Percentiles rank a stretch among this genome's conserved stretches.
Evolutionary conservation across 2,797 vertebrate genomes (phyloP).

Genomic region (Alectoris magna): DNA sequence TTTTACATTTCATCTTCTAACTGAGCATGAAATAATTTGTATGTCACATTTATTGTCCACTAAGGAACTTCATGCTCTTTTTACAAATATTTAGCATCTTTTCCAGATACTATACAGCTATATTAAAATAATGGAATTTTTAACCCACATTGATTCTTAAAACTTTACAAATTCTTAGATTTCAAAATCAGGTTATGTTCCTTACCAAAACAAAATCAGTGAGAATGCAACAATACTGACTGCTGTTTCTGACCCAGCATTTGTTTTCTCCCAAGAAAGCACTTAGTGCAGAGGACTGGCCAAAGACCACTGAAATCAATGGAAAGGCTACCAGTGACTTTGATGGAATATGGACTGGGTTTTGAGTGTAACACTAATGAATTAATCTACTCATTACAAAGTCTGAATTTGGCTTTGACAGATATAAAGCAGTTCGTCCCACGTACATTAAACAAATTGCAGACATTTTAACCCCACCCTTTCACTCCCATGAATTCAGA

Average conservation of each 20-base stretch:
- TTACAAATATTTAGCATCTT: not conserved
- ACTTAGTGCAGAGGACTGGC: not conserved
- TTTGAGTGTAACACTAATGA: not conserved
- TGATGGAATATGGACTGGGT: not conserved
- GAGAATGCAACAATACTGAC: not conserved
- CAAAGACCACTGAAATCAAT: conserved; percentile 71
- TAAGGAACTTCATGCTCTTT: not conserved
- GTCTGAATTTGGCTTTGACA: conserved; percentile 48
- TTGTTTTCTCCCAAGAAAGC: conserved; percentile 19
- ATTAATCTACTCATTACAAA: not conserved
- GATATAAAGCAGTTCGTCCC: conserved; percentile 18
- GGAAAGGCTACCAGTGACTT: conserved; percentile 43
- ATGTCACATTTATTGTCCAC: not conserved
- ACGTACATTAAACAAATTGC: not conserved
- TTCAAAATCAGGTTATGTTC: conserved; percentile 22
- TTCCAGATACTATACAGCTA: not conserved
- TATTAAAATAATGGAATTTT: not conserved
- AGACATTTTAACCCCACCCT: not conserved
- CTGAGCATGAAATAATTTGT: not conserved
- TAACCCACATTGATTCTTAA: not conserved
- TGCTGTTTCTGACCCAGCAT: conserved; percentile 9
- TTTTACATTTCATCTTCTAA: conserved; percentile 11
- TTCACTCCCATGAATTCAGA: not conserved
- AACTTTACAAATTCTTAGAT: not conserved
- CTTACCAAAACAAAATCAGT: not conserved